These are phyloP conservation scores for Dolichomitus sp. DNA, from an alignment of 2,888 invertebrate species.

Conservation along the genomic window DNA sequence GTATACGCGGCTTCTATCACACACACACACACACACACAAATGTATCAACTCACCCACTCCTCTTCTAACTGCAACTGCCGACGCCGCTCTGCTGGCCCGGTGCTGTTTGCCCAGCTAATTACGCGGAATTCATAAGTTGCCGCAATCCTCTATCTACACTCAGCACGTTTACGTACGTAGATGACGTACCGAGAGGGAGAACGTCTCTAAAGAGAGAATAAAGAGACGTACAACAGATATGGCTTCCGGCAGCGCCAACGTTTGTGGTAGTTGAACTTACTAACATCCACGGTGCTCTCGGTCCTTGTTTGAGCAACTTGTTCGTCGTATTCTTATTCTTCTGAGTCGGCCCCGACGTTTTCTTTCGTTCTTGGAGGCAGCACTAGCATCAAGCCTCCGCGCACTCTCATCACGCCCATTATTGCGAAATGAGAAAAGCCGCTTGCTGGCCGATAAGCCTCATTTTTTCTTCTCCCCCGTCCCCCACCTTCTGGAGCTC, in stretches of 20 bases:
- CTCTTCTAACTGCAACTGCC: neutral
- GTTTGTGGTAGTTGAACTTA: neutral
- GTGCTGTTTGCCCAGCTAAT: slow-evolving; percentile 81
- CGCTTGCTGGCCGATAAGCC: slow-evolving; percentile 56
- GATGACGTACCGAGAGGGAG: slow-evolving; percentile 35
- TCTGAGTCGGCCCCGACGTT: slow-evolving; percentile 38
- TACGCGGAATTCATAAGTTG: slow-evolving; percentile 82
- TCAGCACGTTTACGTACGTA: slow-evolving; percentile 41
- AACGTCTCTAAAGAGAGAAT: slow-evolving; percentile 36
- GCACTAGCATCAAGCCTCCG: slow-evolving; percentile 44
- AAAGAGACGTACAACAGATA: slow-evolving; percentile 13
- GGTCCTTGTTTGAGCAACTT: slow-evolving; percentile 17
- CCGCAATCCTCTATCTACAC: slow-evolving; percentile 47
- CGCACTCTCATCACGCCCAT: slow-evolving; percentile 66
- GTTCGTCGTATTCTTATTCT: slow-evolving; percentile 41
- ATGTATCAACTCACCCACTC: neutral
- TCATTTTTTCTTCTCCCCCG: slow-evolving; percentile 28
- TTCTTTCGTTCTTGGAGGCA: slow-evolving; percentile 40
- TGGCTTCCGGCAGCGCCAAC: slow-evolving; percentile 25
- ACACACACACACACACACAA: slow-evolving; percentile 4
- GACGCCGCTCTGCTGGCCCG: neutral
- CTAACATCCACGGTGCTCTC: slow-evolving; percentile 7
- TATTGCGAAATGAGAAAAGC: slow-evolving; percentile 67
- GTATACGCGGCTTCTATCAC: slow-evolving; percentile 1
- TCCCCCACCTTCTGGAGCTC: slow-evolving; percentile 12